Conservation (phyloP, 2,888 invertebrate genomes). For the Lepidonotus clava region DNA sequence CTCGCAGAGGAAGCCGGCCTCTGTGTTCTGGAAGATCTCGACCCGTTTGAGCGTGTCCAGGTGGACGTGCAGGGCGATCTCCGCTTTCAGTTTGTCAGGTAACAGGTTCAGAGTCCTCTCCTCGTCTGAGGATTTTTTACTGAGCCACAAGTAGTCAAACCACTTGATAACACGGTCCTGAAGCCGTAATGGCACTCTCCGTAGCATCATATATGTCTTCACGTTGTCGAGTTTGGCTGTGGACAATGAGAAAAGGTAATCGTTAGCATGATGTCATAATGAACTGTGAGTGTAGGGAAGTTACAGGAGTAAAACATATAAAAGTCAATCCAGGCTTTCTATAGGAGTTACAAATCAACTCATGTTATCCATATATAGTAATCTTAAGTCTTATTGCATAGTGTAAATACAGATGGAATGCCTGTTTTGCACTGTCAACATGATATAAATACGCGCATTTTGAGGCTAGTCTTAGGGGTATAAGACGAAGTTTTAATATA, state of each 20-base stretch:
- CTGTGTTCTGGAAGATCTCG: constrained; percentile 99
- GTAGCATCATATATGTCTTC: constrained; percentile 98
- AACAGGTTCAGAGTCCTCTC: constrained; percentile 84
- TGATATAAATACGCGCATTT: no score
- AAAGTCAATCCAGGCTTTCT: no score
- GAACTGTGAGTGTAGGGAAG: no score
- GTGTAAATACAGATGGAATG: no score
- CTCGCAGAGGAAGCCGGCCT: constrained; percentile 98
- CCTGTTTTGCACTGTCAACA: no score
- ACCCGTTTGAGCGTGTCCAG: constrained; percentile 95
- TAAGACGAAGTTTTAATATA: no score
- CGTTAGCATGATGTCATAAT: neutral
- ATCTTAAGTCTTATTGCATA: no score
- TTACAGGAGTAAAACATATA: no score
- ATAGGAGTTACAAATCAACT: no score
- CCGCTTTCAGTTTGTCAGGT: constrained; percentile 86
- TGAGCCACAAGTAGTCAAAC: constrained; percentile 99
- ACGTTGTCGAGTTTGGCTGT: constrained; percentile 98
- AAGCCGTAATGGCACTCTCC: constrained; percentile 95
- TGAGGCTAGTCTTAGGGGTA: no score
- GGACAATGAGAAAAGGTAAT: neutral
- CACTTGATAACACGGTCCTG: constrained; percentile 99
- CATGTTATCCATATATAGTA: no score
- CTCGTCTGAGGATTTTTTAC: constrained; percentile 98
- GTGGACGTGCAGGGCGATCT: constrained; percentile 99